phyloP scores from a whole-genome alignment of 2,113 vertebrate species.

The Grammomys surdaster region DNA sequence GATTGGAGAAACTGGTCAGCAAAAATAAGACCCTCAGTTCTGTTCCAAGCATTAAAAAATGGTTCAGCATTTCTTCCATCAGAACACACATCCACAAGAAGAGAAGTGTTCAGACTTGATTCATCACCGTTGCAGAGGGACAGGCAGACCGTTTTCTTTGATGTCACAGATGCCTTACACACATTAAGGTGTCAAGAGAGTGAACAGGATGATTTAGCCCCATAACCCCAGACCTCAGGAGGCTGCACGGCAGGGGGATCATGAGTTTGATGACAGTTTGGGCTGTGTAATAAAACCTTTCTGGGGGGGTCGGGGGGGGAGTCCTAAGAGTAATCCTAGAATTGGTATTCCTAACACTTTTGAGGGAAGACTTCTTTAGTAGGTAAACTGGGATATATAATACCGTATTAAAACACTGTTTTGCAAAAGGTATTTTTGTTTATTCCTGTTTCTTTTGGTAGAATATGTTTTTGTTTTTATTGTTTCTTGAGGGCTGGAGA shows the following conservation, averaged over 20 bases:
- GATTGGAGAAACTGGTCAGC: background rate
- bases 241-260: too few relatives aligned
- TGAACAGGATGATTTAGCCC: background rate
- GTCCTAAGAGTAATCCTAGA: background rate
- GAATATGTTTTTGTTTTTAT: slow-evolving; percentile 32
- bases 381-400: background rate
- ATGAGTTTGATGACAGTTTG: background rate
- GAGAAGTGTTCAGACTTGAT: background rate
- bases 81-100: background rate
- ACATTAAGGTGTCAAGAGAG: background rate
- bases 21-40: background rate
- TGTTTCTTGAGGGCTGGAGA: background rate
- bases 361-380: background rate
- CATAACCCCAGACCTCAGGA: background rate
- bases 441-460: slow-evolving; percentile 48
- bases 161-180: background rate
- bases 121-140: background rate
- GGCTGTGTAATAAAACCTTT: background rate
- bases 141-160: background rate
- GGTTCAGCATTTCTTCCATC: background rate
- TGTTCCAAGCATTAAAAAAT: background rate
- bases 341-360: background rate
- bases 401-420: background rate
- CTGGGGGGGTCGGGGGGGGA: too few relatives aligned
- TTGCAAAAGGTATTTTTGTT: background rate